Base-by-base conservation (phyloP, 2,888 invertebrate species). In the Noctuana brunneofusca region DNA sequence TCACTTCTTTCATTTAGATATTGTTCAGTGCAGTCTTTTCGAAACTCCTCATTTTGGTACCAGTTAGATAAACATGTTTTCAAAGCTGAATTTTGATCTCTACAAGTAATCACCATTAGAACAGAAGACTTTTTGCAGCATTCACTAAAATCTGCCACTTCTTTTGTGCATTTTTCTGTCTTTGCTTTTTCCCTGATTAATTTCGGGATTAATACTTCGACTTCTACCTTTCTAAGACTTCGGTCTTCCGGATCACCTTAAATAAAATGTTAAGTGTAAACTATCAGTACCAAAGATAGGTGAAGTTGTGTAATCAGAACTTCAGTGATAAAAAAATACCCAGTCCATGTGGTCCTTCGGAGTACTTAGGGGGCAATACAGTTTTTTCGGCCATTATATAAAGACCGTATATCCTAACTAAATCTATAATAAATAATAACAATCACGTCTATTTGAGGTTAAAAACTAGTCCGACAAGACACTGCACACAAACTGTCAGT, bases 201-300 rank as follows among this genome's bases (percentile, higher is more conserved):
- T 84, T 97, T 96, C 0, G 98, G 97, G 79, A 99, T 96, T 69
- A 98, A 80, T 16, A 99, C 95, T 78, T 98, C 97, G 18, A 86
- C 87, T 87, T 99, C 99, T 2, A 98, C 97, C 92, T 94, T 97
- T 71, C 99, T 93, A 57, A 99, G 84, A n/a, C 91, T 89, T 75
- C 79, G 93, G 81, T 98, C 98, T 70, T 96, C 90, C 1, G 98
- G 98, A 88, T 98, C 97, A 65, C 97, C 97, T 96, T 76, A 59
- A 87, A 83, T 65, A 67, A 64, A 62, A 43, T 22, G 55, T 22
- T 3, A 32, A 27, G 11, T 30, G 18, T 27, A 18, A 30, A 35
- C 11, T 18, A 43, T 43, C 1, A 43, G 38, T 16, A 16, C 6
- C 2, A 32, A 14, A 46, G 24, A 48, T 54, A 35, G 38, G n/a